A percentile compares a stretch with the other conserved stretches of the same genome.
phyloP scores from a whole-genome alignment of 2,797 vertebrate species.

The Ctenopoma kingsleyae region DNA sequence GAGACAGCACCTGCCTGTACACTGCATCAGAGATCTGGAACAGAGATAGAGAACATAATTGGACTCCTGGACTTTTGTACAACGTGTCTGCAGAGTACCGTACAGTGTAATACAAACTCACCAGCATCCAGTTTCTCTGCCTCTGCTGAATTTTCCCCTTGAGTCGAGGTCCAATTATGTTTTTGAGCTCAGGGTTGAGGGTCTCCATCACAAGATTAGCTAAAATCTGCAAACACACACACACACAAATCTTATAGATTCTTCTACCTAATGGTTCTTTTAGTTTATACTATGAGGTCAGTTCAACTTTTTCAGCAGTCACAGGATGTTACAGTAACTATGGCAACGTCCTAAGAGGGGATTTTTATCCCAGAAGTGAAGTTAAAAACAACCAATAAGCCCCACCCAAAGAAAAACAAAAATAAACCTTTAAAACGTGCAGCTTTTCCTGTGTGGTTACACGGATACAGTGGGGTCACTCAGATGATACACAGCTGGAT shows the following conservation, averaged over 20 bases:
- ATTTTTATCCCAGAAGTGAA: conserved; percentile 45
- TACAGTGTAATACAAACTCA: conserved; percentile 64
- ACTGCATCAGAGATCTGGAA: conserved; percentile 92
- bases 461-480: conserved; percentile 36
- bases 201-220: conserved; percentile 97
- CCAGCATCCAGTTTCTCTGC: conserved; percentile 95
- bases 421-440: conserved; percentile 36
- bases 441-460: conserved; percentile 42
- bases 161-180: conserved; percentile 88
- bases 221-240: conserved; percentile 86
- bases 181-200: conserved; percentile 89
- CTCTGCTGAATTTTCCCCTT: conserved; percentile 93
- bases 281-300: background rate
- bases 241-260: background rate
- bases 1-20: conserved; percentile 90
- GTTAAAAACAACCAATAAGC: conserved; percentile 40
- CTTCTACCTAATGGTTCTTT: background rate
- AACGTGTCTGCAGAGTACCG: background rate
- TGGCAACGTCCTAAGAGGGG: conserved; percentile 15
- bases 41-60: background rate
- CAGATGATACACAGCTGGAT: conserved; percentile 39
- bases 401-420: conserved; percentile 58
- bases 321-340: conserved; percentile 2
- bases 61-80: background rate
- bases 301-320: background rate